Conservation (phyloP, 2,888 invertebrate species). For the Limnephilus lunatus region DNA sequence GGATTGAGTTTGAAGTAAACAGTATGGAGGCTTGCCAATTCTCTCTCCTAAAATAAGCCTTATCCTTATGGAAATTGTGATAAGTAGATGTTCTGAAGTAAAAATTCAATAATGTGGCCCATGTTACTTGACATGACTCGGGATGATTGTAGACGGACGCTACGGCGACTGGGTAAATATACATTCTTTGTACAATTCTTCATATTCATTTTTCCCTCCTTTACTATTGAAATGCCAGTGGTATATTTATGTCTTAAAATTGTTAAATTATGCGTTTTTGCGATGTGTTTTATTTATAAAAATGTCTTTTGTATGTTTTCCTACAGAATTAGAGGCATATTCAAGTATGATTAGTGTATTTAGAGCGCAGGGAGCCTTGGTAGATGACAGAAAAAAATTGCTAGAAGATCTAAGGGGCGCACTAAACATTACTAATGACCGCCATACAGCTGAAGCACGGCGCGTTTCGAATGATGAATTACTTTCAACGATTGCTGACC, state of each 20-base stretch:
- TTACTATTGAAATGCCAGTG: conserved; percentile 66
- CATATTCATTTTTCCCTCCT: conserved; percentile 63
- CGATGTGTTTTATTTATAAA: conserved; percentile 33
- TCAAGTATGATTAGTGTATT: conserved; percentile 92
- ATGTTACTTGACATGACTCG: conserved; percentile 88
- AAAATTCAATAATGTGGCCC: conserved; percentile 73
- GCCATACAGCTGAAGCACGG: conserved; percentile 94
- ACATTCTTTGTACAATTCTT: conserved; percentile 58
- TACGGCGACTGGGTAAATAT: conserved; percentile 88
- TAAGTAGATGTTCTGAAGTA: conserved; percentile 70
- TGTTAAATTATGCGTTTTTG: neutral
- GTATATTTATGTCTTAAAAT: conserved; percentile 65
- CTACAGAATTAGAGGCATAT: conserved; percentile 93
- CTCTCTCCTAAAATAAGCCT: conserved; percentile 75
- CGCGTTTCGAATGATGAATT: conserved; percentile 95
- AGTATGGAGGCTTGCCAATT: conserved; percentile 79
- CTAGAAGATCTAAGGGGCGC: conserved; percentile 89
- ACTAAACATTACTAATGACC: conserved; percentile 91
- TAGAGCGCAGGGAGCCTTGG: conserved; percentile 93
- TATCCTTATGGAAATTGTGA: conserved; percentile 72
- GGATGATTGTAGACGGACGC: conserved; percentile 92
- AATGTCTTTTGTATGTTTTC: conserved; percentile 21
- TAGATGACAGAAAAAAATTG: conserved; percentile 89
- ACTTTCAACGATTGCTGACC: conserved; percentile 91
- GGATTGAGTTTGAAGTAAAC: conserved; percentile 79